A percentile compares a stretch with the other conserved stretches of the same genome.
Evolutionary conservation across 1,140 invertebrate species (phyloP).

Genomic region (Pseudoatta argentina): DNA sequence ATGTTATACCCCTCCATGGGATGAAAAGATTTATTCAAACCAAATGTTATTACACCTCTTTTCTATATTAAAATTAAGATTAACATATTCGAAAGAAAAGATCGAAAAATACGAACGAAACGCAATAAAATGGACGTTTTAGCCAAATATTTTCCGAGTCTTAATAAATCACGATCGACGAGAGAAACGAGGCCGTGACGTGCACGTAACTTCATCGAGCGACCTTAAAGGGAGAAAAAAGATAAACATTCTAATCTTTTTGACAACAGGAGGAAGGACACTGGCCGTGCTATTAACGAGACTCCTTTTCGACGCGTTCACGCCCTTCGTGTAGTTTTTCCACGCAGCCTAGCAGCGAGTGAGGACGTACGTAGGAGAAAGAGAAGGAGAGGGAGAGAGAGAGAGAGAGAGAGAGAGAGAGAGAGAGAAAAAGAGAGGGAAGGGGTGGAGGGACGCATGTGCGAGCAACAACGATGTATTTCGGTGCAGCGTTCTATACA

Average conservation of each 20-base stretch:
- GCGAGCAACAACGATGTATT: slow-evolving; percentile 85
- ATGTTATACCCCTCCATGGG: not conserved
- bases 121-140: not conserved
- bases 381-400: too few relatives aligned
- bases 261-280: not conserved
- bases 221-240: slow-evolving; percentile 9
- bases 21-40: too few relatives aligned
- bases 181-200: slow-evolving; percentile 2
- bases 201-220: not conserved
- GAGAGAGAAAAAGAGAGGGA: not conserved
- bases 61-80: not conserved
- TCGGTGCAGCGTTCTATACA: slow-evolving; percentile 85
- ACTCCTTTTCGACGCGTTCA: slow-evolving; percentile 69
- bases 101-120: not conserved
- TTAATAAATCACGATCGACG: slow-evolving; percentile 17
- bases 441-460: slow-evolving; percentile 77
- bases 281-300: slow-evolving; percentile 44
- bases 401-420: slow-evolving; percentile 29
- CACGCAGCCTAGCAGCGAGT: slow-evolving; percentile 33
- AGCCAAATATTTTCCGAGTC: not conserved
- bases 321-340: slow-evolving; percentile 74
- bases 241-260: slow-evolving; percentile 40
- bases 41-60: not conserved
- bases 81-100: not conserved
- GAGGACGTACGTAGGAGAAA: slow-evolving; percentile 28